Conservation (phyloP, 2,888 invertebrate species). For the Seira sanloemensis region DNA sequence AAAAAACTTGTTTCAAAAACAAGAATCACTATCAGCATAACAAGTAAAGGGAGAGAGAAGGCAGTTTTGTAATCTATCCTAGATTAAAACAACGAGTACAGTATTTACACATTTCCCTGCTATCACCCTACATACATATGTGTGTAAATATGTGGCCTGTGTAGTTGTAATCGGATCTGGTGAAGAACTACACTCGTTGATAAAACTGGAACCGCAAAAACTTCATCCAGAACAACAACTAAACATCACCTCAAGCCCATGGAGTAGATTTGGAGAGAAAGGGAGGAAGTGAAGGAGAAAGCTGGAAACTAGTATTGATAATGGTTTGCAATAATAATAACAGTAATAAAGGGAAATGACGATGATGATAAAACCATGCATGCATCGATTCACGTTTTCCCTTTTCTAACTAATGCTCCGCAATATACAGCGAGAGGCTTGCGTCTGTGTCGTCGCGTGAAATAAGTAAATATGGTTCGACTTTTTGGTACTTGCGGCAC, state of each 20-base stretch:
- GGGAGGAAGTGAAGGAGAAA: constrained; percentile 3
- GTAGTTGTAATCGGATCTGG: not conserved
- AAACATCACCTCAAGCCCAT: not conserved
- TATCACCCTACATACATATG: too few relatives aligned
- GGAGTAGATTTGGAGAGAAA: not conserved
- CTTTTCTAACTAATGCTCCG: not conserved
- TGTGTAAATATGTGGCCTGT: not conserved
- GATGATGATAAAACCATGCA: constrained; percentile 22
- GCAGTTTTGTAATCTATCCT: not conserved
- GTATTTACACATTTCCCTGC: not conserved
- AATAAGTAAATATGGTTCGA: not conserved
- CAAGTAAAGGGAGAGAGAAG: not conserved
- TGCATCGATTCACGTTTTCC: constrained; percentile 38
- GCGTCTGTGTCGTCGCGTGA: not conserved
- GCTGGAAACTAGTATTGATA: constrained; percentile 32
- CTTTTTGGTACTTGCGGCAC: not conserved
- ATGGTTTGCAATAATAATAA: constrained; percentile 44
- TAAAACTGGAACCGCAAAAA: not conserved
- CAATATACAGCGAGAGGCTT: too few relatives aligned
- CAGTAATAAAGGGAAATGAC: constrained; percentile 41
- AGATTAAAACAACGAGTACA: not conserved
- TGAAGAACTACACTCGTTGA: not conserved
- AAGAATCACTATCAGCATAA: not conserved
- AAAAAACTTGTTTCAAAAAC: not conserved
- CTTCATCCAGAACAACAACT: not conserved